Conservation (phyloP, 2,888 invertebrate species). For the Hydriomena furcata region DNA sequence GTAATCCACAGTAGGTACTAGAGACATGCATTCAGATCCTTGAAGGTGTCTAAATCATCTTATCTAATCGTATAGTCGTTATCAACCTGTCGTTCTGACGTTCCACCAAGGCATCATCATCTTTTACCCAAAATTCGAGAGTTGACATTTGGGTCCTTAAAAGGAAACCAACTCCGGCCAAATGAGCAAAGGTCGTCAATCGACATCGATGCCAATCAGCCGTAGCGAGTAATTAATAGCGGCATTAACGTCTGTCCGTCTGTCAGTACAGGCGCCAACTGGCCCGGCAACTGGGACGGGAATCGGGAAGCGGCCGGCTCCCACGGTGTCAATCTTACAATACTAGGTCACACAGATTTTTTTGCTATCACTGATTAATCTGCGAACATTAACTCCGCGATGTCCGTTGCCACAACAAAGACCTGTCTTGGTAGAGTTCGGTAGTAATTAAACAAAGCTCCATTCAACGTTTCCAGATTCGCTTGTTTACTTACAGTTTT, state of each 20-base stretch:
- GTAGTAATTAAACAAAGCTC: background rate
- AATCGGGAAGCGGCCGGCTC: constrained; percentile 46
- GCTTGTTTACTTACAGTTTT: constrained; percentile 31
- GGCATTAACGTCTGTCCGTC: constrained; percentile 32
- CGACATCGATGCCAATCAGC: constrained; percentile 42
- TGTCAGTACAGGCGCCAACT: constrained; percentile 53
- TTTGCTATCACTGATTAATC: constrained; percentile 14
- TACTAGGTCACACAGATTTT: constrained; percentile 25
- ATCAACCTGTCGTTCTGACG: background rate
- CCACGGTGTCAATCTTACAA: constrained; percentile 34
- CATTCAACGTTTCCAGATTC: constrained; percentile 14
- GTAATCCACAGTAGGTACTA: too few species aligned
- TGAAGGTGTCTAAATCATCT: too few species aligned
- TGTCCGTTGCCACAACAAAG: background rate
- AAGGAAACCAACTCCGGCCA: constrained; percentile 19
- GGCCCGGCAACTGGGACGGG: constrained; percentile 44
- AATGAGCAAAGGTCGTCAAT: constrained; percentile 25
- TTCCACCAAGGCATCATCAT: background rate
- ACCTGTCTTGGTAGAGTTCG: background rate
- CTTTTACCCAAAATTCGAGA: background rate
- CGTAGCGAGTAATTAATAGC: constrained; percentile 44
- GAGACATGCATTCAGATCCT: too few species aligned
- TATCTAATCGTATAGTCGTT: too few species aligned
- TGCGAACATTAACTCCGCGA: background rate
- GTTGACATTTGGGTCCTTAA: constrained; percentile 6